phyloP scores from a whole-genome alignment of 2,888 invertebrate species.

The Prenolepis imparis region DNA sequence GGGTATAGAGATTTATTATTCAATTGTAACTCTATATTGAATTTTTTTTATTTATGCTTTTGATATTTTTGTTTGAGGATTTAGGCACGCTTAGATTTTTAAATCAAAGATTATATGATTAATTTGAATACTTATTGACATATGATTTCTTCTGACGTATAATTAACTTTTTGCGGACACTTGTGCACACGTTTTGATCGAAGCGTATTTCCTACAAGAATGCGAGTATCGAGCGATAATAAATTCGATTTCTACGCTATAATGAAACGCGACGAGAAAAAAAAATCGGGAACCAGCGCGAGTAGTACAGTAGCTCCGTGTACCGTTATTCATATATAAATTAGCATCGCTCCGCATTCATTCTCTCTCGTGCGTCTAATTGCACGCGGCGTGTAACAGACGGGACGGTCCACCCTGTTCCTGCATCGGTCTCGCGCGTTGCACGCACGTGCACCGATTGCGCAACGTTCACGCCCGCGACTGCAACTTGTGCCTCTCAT shows the following conservation, averaged over 20 bases:
- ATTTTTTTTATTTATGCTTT: background rate
- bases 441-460: constrained; percentile 52
- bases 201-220: constrained; percentile 8
- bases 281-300: background rate
- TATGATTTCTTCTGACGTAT: background rate
- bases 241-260: background rate
- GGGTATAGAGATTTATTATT: background rate
- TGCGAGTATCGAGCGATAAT: background rate
- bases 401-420: constrained; percentile 41
- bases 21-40: too few species aligned
- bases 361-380: constrained; percentile 41
- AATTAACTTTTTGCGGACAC: background rate
- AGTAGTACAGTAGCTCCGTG: constrained; percentile 44
- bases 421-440: constrained; percentile 9
- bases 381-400: constrained; percentile 22
- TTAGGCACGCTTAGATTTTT: background rate
- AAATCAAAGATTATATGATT: background rate
- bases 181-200: background rate
- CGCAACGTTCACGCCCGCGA: constrained; percentile 50
- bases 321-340: constrained; percentile 38
- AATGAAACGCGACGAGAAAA: constrained; percentile 17
- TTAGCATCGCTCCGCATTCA: constrained; percentile 32
- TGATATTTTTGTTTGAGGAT: background rate
- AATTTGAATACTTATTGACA: background rate
- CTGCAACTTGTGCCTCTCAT: constrained; percentile 26